phyloP scores from a whole-genome alignment of 2,113 vertebrate genomes.

The Anolis carolinensis region DNA sequence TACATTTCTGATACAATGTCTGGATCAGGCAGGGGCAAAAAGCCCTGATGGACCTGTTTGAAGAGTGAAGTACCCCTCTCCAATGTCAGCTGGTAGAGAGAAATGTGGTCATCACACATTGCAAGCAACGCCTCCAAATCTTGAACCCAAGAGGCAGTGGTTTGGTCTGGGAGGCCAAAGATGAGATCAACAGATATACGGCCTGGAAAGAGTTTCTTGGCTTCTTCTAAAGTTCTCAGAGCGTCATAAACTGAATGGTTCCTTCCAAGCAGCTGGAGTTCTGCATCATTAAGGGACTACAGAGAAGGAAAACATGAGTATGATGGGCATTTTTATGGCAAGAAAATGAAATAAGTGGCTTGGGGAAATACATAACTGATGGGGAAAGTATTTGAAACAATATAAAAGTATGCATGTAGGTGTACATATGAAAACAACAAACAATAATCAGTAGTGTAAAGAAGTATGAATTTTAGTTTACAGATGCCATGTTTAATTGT shows the following conservation, averaged over 20 bases:
- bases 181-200: slow-evolving; percentile 88
- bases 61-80: slow-evolving; percentile 89
- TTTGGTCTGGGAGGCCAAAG: slow-evolving; percentile 89
- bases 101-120: slow-evolving; percentile 87
- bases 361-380: background rate
- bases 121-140: slow-evolving; percentile 76
- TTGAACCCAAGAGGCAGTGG: slow-evolving; percentile 73
- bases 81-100: slow-evolving; percentile 92
- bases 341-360: background rate
- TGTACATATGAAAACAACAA: background rate
- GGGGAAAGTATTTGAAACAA: background rate
- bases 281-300: slow-evolving; percentile 82
- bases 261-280: slow-evolving; percentile 84
- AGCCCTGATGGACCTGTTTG: slow-evolving; percentile 73
- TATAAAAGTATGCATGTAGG: background rate
- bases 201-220: slow-evolving; percentile 80
- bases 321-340: background rate
- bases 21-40: slow-evolving; percentile 66
- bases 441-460: background rate
- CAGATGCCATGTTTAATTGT: no score
- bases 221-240: slow-evolving; percentile 76
- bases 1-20: slow-evolving; percentile 88
- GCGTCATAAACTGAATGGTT: slow-evolving; percentile 83
- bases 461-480: no score
- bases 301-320: background rate